These are phyloP conservation scores for Pseudopodoces humilis DNA, from an alignment of 2,113 vertebrate species.

Conservation along the genomic window DNA sequence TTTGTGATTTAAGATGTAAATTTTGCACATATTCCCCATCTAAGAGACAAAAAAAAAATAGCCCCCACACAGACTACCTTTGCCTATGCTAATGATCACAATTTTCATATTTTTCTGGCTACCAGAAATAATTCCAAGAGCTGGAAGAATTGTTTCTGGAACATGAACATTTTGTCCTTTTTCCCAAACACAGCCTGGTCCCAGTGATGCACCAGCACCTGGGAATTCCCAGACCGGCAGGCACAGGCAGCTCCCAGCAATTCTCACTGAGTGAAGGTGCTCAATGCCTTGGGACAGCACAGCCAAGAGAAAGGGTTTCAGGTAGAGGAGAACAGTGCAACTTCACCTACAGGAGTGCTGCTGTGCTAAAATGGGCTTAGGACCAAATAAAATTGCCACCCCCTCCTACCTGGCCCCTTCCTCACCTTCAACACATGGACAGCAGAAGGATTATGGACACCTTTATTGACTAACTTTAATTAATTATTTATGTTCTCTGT, in stretches of 20 bases:
- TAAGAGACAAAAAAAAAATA: not conserved
- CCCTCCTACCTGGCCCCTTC: not conserved
- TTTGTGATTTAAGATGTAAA: not conserved
- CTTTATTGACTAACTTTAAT: not conserved
- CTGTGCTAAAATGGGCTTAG: not conserved
- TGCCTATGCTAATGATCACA: not conserved
- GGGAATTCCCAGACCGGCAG: not conserved
- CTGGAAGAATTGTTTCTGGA: not conserved
- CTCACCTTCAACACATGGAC: not conserved
- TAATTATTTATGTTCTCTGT: not conserved
- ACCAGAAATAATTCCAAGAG: not conserved
- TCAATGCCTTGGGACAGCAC: not conserved
- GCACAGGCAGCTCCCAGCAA: not conserved
- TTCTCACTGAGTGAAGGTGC: not conserved
- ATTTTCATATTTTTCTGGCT: not conserved
- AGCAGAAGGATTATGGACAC: not conserved
- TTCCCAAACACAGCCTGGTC: not conserved
- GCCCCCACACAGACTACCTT: not conserved
- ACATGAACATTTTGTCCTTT: not conserved
- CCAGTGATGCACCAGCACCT: not conserved
- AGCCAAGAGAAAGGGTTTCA: not conserved
- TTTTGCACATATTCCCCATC: not conserved
- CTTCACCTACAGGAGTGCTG: not conserved
- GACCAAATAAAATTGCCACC: not conserved
- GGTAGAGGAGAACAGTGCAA: rapidly evolving